These are phyloP conservation scores for Troides helena DNA, from an alignment of 2,888 invertebrate genomes.

Conservation along the genomic window DNA sequence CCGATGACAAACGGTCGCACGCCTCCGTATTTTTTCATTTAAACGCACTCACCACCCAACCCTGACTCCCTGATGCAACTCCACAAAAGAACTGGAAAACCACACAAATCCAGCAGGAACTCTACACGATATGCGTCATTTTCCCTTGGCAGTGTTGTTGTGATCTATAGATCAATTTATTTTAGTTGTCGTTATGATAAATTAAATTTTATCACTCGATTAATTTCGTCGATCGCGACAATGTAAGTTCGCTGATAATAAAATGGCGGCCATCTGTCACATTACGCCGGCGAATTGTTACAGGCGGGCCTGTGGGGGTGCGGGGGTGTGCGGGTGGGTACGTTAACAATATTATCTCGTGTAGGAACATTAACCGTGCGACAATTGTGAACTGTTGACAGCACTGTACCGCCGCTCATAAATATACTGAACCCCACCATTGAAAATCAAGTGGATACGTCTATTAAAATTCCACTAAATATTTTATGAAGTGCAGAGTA, in stretches of 20 bases:
- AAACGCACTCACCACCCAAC: conserved; percentile 53
- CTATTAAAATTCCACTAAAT: too few relatives aligned
- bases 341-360: conserved; percentile 37
- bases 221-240: conserved; percentile 42
- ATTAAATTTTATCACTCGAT: conserved; percentile 43
- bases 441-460: neutral
- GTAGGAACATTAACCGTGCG: conserved; percentile 17
- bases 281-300: conserved; percentile 6
- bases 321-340: conserved; percentile 32
- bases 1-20: conserved; percentile 61
- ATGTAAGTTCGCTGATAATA: conserved; percentile 39
- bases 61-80: neutral
- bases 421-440: neutral
- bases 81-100: too few relatives aligned
- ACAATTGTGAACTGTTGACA: conserved; percentile 23
- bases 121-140: too few relatives aligned
- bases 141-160: too few relatives aligned
- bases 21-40: conserved; percentile 60
- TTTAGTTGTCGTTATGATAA: conserved; percentile 36
- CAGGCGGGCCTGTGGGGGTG: conserved; percentile 27
- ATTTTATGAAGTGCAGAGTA: too few relatives aligned
- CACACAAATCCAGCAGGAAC: too few relatives aligned
- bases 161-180: conserved; percentile 40
- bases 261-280: conserved; percentile 51
- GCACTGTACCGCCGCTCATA: neutral